phyloP scores from a whole-genome alignment of 2,888 invertebrate species.

The Pandemis corylana region DNA sequence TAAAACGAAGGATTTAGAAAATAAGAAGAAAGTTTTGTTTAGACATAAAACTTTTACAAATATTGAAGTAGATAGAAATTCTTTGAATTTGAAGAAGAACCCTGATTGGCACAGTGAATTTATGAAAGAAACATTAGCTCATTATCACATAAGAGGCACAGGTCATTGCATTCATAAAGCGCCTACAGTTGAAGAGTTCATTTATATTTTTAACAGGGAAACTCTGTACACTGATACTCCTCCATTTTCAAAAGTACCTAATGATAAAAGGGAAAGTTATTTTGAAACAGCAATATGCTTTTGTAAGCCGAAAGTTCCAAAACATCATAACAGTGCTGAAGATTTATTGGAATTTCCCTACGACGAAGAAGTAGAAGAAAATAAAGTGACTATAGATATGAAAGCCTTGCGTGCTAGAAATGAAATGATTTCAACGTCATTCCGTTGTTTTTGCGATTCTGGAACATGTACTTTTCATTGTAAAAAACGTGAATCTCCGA shows the following conservation, averaged over 20 bases:
- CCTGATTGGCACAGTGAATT: constrained; percentile 69
- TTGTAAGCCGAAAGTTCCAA: constrained; percentile 72
- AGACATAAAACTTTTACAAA: constrained; percentile 81
- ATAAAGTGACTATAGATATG: constrained; percentile 66
- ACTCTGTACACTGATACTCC: constrained; percentile 68
- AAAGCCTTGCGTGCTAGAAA: constrained; percentile 60
- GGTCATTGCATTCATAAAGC: constrained; percentile 79
- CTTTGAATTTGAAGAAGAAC: constrained; percentile 63
- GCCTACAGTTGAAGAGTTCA: constrained; percentile 76
- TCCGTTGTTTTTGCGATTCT: constrained; percentile 78
- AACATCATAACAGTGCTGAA: constrained; percentile 77
- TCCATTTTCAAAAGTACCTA: constrained; percentile 66
- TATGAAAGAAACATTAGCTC: constrained; percentile 73
- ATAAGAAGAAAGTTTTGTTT: constrained; percentile 72
- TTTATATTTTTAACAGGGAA: constrained; percentile 79
- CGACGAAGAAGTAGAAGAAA: constrained; percentile 55
- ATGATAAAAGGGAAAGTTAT: constrained; percentile 69
- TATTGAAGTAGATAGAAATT: constrained; percentile 76
- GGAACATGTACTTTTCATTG: constrained; percentile 70
- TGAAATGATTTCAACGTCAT: constrained; percentile 69
- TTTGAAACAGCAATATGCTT: constrained; percentile 82
- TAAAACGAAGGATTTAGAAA: constrained; percentile 61
- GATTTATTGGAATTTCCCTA: constrained; percentile 67
- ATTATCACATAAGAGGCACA: constrained; percentile 80
- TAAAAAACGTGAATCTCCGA: constrained; percentile 62